Percentiles rank a stretch among this genome's conserved stretches.
These are phyloP conservation scores for Euura saliciscinereae DNA, from an alignment of 1,140 invertebrate species.

Conservation along the genomic window DNA sequence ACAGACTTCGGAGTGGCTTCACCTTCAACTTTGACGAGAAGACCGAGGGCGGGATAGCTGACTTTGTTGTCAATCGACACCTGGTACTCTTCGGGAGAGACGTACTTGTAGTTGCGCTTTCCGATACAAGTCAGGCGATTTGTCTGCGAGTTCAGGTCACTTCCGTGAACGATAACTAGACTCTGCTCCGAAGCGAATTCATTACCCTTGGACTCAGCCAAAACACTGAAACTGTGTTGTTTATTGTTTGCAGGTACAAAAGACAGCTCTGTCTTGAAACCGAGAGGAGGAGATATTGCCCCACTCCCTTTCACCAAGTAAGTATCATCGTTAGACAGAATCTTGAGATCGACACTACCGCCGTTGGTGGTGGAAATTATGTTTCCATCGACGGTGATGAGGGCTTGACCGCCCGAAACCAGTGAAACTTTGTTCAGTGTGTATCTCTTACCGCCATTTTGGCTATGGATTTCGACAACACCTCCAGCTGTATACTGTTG, in stretches of 20 bases:
- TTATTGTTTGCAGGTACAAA: constrained; percentile 58
- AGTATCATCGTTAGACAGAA: constrained; percentile 60
- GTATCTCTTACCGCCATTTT: constrained; percentile 60
- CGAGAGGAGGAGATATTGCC: constrained; percentile 25
- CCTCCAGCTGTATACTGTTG: constrained; percentile 64
- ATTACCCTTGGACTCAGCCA: constrained; percentile 52
- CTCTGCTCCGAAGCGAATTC: constrained; percentile 51
- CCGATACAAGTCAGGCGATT: constrained; percentile 63
- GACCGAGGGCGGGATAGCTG: constrained; percentile 60
- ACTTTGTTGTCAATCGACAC: constrained; percentile 57
- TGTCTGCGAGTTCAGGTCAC: constrained; percentile 63
- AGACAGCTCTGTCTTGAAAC: constrained; percentile 37
- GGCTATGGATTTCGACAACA: constrained; percentile 59
- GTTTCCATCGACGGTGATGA: constrained; percentile 61
- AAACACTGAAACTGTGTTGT: constrained; percentile 64
- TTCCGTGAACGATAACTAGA: constrained; percentile 66
- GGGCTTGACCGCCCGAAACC: constrained; percentile 49
- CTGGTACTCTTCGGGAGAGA: constrained; percentile 42
- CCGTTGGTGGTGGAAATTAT: constrained; percentile 49
- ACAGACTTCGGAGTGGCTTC: constrained; percentile 61
- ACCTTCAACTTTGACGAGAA: constrained; percentile 58
- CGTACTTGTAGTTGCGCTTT: constrained; percentile 49
- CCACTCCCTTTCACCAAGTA: constrained; percentile 53
- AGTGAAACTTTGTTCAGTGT: constrained; percentile 65
- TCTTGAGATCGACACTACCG: constrained; percentile 58